phyloP scores from a whole-genome alignment of 2,888 invertebrate genomes.

The Xestia ashworthii region DNA sequence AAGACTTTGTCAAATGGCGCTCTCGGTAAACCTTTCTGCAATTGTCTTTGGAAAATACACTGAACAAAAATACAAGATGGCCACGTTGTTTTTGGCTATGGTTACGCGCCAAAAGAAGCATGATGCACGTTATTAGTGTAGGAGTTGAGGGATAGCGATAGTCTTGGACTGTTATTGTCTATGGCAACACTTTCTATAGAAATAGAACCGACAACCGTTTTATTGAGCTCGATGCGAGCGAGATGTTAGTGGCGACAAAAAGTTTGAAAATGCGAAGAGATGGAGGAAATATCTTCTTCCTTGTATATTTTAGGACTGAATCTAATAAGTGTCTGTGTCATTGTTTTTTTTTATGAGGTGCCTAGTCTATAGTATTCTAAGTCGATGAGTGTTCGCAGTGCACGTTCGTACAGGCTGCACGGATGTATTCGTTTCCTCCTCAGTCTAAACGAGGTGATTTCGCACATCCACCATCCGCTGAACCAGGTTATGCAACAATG shows the following conservation, averaged over 20 bases:
- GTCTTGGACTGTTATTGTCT: background rate
- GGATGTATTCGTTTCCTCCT: slow-evolving; percentile 45
- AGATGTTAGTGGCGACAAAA: background rate
- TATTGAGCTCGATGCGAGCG: background rate
- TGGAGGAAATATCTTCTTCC: background rate
- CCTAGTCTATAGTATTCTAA: background rate
- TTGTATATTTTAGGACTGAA: background rate
- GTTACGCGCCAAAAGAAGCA: background rate
- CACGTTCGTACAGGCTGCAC: slow-evolving; percentile 37
- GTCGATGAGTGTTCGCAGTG: background rate
- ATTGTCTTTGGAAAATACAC: background rate
- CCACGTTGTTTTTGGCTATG: background rate
- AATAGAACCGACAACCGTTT: background rate
- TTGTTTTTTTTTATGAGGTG: background rate
- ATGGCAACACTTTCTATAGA: background rate
- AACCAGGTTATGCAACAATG: slow-evolving; percentile 26
- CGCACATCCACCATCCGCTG: slow-evolving; percentile 42
- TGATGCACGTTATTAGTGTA: background rate
- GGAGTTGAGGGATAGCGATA: background rate
- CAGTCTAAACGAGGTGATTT: slow-evolving; percentile 44
- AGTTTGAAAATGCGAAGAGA: background rate
- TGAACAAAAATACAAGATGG: background rate
- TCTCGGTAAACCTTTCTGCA: no score
- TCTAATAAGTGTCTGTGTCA: background rate
- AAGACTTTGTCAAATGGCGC: no score